phyloP scores from a whole-genome alignment of 2,888 invertebrate genomes.

The Himalopsyche kuldschensis region DNA sequence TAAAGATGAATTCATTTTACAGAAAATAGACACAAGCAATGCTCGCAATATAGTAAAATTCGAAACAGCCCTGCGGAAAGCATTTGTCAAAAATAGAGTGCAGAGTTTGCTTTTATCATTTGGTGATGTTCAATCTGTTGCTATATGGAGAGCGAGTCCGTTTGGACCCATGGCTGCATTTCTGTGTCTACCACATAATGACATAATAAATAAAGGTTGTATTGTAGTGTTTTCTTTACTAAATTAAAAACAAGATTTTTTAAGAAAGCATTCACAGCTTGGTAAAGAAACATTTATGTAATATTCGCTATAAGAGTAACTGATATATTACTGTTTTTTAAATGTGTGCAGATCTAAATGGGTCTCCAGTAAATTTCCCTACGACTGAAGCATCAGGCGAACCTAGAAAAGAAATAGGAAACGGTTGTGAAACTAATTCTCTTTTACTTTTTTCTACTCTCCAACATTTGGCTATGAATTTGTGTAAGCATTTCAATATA shows the following conservation, averaged over 20 bases:
- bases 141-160: neutral
- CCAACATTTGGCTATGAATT: neutral
- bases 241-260: too few relatives aligned
- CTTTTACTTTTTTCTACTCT: neutral
- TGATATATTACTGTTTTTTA: too few relatives aligned
- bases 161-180: neutral
- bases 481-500: neutral
- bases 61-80: neutral
- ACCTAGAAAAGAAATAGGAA: neutral
- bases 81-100: neutral
- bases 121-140: neutral
- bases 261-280: too few relatives aligned
- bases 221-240: too few relatives aligned
- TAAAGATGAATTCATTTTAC: neutral
- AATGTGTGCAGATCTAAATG: too few relatives aligned
- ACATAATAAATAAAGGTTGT: neutral
- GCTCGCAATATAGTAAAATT: neutral
- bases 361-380: neutral
- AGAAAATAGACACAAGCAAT: neutral
- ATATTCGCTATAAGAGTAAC: too few relatives aligned
- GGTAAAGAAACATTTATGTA: too few relatives aligned
- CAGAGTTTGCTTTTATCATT: neutral
- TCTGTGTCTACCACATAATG: neutral
- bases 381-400: neutral
- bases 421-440: neutral